A percentile compares a stretch with the other conserved stretches of the same genome.
phyloP scores from a whole-genome alignment of 2,797 vertebrate genomes.

The Peromyscus attwateri region DNA sequence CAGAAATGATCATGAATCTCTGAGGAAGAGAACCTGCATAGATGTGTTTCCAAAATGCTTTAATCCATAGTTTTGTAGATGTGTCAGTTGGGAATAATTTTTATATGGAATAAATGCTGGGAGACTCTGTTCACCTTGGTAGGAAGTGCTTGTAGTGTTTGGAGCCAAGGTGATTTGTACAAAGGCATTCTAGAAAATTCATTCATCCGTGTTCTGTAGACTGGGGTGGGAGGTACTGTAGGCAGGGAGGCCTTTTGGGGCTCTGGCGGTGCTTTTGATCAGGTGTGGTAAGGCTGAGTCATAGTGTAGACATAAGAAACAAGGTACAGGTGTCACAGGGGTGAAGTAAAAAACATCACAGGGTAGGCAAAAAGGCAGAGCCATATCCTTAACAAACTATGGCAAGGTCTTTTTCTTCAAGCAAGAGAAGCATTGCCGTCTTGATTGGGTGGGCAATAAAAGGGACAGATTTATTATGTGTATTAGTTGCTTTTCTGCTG shows the following conservation, averaged over 20 bases:
- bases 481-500: background rate
- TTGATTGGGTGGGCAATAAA: background rate
- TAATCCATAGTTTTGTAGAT: background rate
- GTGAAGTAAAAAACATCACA: background rate
- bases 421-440: background rate
- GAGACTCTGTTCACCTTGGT: background rate
- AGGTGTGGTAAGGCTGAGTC: background rate
- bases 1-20: background rate
- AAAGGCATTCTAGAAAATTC: constrained; percentile 17
- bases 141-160: background rate
- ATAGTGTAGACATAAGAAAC: background rate
- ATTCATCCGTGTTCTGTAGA: background rate
- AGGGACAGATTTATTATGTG: background rate
- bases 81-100: background rate
- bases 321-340: background rate
- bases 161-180: background rate
- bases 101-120: background rate
- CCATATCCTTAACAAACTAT: background rate
- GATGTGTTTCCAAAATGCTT: background rate
- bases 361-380: too few relatives aligned
- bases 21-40: background rate
- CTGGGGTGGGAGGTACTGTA: background rate
- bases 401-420: background rate
- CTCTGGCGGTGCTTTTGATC: background rate
- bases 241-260: background rate